phyloP scores from a whole-genome alignment of 2,113 vertebrate species.

The Aythya baeri region DNA sequence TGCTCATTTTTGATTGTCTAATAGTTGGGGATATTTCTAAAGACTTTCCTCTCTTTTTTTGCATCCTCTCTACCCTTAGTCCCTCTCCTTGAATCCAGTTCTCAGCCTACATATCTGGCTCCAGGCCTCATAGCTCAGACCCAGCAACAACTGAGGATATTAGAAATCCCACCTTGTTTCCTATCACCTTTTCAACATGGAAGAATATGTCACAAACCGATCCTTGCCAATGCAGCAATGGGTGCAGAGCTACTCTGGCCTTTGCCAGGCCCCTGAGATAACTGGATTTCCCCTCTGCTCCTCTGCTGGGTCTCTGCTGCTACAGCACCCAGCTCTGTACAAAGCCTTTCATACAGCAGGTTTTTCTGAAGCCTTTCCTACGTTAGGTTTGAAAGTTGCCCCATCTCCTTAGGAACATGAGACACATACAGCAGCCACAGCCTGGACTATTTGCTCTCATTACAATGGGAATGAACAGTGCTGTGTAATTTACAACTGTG shows the following conservation, averaged over 20 bases:
- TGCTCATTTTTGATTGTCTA: not conserved
- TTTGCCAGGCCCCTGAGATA: not conserved
- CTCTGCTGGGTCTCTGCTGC: not conserved
- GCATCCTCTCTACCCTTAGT: not conserved
- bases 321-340: not conserved
- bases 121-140: not conserved
- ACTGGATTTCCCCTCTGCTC: not conserved
- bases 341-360: not conserved
- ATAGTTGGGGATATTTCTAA: not conserved
- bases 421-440: not conserved
- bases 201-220: not conserved
- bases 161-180: not conserved
- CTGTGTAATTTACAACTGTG: not conserved
- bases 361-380: not conserved
- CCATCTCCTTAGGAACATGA: not conserved
- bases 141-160: not conserved
- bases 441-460: not conserved
- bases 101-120: rapidly evolving
- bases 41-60: not conserved
- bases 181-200: not conserved
- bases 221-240: not conserved
- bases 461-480: not conserved
- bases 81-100: not conserved
- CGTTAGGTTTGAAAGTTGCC: not conserved
- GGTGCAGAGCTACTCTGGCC: not conserved